Conservation (phyloP, 2,113 vertebrate genomes). For the Cathartes aura region DNA sequence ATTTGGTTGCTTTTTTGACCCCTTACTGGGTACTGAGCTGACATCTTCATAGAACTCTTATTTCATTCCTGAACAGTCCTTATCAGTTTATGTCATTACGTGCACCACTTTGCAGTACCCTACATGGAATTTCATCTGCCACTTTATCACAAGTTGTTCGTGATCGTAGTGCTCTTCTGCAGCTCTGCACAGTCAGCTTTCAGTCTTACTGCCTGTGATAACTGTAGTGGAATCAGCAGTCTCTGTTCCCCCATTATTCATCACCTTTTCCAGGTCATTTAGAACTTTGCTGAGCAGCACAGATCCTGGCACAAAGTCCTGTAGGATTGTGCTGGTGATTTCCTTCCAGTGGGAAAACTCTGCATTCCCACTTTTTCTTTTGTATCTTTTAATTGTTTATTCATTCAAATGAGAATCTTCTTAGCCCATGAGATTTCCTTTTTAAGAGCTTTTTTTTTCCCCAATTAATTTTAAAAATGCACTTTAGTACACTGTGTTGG, state of each 20-base stretch:
- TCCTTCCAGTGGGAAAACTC: neutral
- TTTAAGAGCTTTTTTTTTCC: neutral
- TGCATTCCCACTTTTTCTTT: neutral
- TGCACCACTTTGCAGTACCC: neutral
- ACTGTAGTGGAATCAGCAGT: slow-evolving; percentile 28
- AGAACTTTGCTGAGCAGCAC: slow-evolving; percentile 37
- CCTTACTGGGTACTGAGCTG: neutral
- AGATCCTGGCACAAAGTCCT: neutral
- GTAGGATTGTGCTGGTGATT: neutral
- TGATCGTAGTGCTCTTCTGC: neutral
- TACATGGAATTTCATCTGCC: neutral
- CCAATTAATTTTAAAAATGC: neutral
- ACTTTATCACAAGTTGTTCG: neutral
- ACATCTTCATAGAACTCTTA: neutral
- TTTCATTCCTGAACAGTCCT: neutral
- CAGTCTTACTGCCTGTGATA: neutral
- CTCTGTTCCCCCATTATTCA: slow-evolving; percentile 16
- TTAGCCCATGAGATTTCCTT: neutral
- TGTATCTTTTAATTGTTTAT: neutral
- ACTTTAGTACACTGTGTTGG: neutral
- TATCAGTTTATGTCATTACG: neutral
- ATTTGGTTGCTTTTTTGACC: neutral
- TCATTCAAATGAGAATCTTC: neutral
- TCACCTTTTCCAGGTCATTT: slow-evolving; percentile 48
- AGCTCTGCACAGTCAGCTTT: slow-evolving; percentile 44